Conservation (phyloP, 2,888 invertebrate species). For the Andrena trimmerana region DNA sequence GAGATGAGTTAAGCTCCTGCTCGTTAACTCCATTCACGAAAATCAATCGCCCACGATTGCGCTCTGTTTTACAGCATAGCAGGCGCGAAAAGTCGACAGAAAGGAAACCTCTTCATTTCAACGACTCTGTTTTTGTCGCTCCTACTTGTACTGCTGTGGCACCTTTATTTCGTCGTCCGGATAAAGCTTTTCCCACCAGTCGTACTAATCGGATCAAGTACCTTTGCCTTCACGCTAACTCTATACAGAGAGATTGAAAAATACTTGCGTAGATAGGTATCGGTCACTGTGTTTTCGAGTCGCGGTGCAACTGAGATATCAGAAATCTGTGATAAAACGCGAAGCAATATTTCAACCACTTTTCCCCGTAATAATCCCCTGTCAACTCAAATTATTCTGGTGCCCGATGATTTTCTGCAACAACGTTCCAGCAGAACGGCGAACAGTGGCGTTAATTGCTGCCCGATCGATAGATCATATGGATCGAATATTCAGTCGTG, state of each 20-base stretch:
- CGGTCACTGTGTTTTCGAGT: too few species aligned
- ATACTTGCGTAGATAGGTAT: too few species aligned
- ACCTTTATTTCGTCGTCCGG: neutral
- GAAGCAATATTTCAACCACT: neutral
- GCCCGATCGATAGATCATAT: conserved; percentile 33
- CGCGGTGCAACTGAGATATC: too few species aligned
- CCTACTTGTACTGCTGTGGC: neutral
- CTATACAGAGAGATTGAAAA: neutral
- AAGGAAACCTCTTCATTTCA: neutral
- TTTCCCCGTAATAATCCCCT: neutral
- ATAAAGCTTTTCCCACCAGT: neutral
- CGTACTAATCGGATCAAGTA: neutral
- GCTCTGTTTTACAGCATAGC: conserved; percentile 26
- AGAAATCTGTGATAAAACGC: too few species aligned
- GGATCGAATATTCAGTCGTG: conserved; percentile 17
- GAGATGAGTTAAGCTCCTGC: conserved; percentile 33
- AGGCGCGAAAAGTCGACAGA: neutral
- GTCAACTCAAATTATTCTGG: neutral
- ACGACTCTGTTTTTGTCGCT: conserved; percentile 20
- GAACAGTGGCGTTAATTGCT: conserved; percentile 25
- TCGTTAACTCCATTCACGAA: conserved; percentile 30
- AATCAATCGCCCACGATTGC: conserved; percentile 41
- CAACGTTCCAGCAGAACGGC: neutral
- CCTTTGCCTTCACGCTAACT: neutral
- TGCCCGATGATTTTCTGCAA: neutral